Evolutionary conservation across 2,888 invertebrate genomes (phyloP).

Genomic region (Notodonta dromedarius): DNA sequence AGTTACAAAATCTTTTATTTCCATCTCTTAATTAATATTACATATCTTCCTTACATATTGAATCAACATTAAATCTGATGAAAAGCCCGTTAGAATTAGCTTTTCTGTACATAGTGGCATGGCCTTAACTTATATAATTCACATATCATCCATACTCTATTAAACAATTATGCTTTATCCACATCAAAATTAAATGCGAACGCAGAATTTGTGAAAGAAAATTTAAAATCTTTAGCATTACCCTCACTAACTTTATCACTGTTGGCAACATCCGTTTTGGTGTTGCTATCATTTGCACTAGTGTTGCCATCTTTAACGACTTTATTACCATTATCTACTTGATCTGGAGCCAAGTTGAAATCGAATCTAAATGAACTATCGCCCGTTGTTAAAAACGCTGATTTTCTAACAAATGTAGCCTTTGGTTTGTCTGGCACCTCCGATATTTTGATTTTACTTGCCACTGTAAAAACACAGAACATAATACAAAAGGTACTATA

Average conservation of each 20-base stretch:
- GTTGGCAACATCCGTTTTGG: conserved; percentile 32
- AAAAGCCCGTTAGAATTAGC: not conserved
- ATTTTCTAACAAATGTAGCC: conserved; percentile 88
- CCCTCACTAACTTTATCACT: conserved; percentile 32
- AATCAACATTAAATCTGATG: not conserved
- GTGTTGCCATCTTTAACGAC: conserved; percentile 22
- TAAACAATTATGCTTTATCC: not conserved
- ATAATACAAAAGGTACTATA: not conserved
- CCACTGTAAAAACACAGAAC: conserved; percentile 68
- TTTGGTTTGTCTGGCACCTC: conserved; percentile 79
- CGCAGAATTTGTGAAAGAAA: conserved; percentile 74
- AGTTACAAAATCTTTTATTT: not conserved
- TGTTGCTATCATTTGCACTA: conserved; percentile 26
- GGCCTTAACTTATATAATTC: not conserved
- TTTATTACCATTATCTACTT: conserved; percentile 44
- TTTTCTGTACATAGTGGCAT: not conserved
- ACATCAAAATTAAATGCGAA: conserved; percentile 85
- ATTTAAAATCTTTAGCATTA: conserved; percentile 59
- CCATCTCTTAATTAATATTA: not conserved
- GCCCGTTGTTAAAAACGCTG: conserved; percentile 80
- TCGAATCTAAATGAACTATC: conserved; percentile 84
- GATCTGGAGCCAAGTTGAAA: conserved; percentile 59
- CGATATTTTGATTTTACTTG: conserved; percentile 84
- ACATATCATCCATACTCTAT: not conserved
- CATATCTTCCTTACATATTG: not conserved